These are phyloP conservation scores for Macrosiphum euphorbiae DNA, from an alignment of 2,888 invertebrate genomes.

Conservation along the genomic window DNA sequence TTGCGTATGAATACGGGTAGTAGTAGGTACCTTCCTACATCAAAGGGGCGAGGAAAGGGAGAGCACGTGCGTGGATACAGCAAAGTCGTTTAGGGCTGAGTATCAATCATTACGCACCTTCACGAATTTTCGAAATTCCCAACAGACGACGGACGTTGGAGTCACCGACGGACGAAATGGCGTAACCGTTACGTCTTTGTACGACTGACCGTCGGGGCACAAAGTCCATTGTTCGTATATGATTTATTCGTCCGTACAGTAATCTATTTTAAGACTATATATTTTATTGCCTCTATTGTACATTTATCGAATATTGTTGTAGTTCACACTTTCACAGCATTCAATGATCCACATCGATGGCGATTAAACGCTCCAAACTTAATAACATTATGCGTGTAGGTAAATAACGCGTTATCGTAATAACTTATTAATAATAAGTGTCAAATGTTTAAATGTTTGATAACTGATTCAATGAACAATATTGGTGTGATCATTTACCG, in stretches of 20 bases:
- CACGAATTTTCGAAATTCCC: background rate
- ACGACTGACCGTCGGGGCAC: background rate
- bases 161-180: background rate
- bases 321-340: background rate
- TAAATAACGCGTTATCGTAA: background rate
- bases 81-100: background rate
- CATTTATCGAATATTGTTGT: background rate
- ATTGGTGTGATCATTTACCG: background rate
- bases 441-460: background rate
- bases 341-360: background rate
- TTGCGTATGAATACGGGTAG: background rate
- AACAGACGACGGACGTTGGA: background rate
- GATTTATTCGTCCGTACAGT: background rate
- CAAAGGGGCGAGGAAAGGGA: background rate
- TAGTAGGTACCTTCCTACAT: background rate
- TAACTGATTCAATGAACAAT: background rate
- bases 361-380: background rate
- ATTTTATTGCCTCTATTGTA: background rate
- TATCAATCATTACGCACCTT: constrained; percentile 13
- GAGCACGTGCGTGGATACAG: background rate
- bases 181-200: constrained; percentile 2
- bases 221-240: background rate
- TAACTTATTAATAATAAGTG: no score
- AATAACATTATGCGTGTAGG: background rate
- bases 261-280: background rate